A percentile compares a stretch with the other conserved stretches of the same genome.
Conservation (phyloP, 2,797 vertebrate genomes). For the Thalassophryne amazonica region DNA sequence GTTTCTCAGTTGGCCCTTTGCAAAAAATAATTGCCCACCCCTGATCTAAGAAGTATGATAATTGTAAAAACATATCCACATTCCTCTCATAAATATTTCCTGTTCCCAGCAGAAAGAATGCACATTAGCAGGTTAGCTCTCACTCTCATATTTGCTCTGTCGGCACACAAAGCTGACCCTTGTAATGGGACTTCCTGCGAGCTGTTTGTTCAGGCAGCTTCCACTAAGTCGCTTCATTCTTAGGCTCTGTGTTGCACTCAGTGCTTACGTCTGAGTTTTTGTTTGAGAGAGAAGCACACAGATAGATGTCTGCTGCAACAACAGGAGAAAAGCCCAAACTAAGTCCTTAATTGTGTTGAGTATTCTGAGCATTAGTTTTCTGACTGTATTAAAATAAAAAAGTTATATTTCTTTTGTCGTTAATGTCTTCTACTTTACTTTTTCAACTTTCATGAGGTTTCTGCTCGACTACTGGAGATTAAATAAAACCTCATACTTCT, state of each 20-base stretch:
- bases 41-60: conserved; percentile 15
- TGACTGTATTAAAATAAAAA: too few relatives aligned
- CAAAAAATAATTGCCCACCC: too few relatives aligned
- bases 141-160: conserved; percentile 44
- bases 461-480: conserved; percentile 28
- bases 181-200: conserved; percentile 42
- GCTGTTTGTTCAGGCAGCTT: conserved; percentile 58
- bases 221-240: conserved; percentile 22
- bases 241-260: conserved; percentile 4
- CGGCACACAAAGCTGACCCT: conserved; percentile 36
- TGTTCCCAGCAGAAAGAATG: conserved; percentile 29
- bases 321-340: too few relatives aligned
- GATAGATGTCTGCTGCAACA: too few relatives aligned
- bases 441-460: conserved; percentile 12
- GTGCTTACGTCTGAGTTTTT: conserved; percentile 18
- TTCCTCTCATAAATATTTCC: conserved; percentile 38
- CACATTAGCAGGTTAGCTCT: conserved; percentile 39
- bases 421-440: conserved; percentile 15
- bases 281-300: too few relatives aligned
- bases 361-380: too few relatives aligned
- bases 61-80: conserved; percentile 19
- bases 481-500: conserved; percentile 24
- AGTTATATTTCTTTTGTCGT: conserved; percentile 24
- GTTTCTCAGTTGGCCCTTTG: too few relatives aligned
- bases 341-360: too few relatives aligned